These are phyloP conservation scores for Plestiodon gilberti DNA, from an alignment of 2,113 vertebrate species.

Conservation along the genomic window DNA sequence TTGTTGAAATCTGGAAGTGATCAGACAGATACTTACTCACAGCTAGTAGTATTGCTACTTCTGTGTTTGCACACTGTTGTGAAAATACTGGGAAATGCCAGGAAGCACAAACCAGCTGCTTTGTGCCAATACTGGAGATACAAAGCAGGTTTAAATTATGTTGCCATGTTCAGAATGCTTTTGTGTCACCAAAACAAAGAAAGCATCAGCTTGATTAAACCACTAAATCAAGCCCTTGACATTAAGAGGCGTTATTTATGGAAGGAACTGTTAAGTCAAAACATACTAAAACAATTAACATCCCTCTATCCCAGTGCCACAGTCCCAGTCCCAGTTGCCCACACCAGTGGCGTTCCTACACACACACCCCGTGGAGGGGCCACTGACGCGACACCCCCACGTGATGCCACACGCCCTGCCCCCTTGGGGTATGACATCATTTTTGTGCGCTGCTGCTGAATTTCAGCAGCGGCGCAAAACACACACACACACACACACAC, in stretches of 20 bases:
- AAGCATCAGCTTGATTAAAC: neutral
- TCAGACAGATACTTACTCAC: neutral
- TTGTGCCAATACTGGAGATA: neutral
- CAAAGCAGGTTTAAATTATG: neutral
- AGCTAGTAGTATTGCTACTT: neutral
- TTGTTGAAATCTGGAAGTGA: neutral
- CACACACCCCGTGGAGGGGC: too few species aligned
- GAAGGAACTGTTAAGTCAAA: neutral
- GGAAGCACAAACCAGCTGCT: neutral
- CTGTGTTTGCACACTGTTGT: neutral
- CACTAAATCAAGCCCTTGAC: neutral
- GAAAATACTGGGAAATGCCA: neutral
- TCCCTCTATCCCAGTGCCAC: neutral
- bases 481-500: too few species aligned
- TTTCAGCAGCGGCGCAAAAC: too few species aligned
- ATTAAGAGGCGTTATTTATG: neutral
- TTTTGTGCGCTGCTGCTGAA: too few species aligned
- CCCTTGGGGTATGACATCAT: too few species aligned
- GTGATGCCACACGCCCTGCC: too few species aligned
- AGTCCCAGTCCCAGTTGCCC: too few species aligned
- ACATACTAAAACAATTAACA: neutral
- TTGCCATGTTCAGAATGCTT: neutral
- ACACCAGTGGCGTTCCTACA: too few species aligned
- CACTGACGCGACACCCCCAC: too few species aligned
- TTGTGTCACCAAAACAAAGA: neutral